These are phyloP conservation scores for Spilogale gracilis DNA, from an alignment of 2,113 vertebrate genomes.

Conservation along the genomic window DNA sequence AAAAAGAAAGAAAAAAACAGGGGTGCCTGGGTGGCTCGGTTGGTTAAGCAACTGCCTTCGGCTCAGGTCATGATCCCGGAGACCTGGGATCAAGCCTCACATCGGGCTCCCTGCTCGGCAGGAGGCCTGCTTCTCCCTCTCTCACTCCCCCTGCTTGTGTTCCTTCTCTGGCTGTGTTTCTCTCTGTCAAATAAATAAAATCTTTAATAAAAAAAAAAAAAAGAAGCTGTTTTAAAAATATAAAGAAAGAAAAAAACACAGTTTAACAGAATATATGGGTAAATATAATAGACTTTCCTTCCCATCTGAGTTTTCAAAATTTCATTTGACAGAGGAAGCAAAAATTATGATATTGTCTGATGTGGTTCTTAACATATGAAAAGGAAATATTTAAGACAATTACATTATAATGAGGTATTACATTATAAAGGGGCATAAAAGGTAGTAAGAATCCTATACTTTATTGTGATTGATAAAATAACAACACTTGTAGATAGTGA, in stretches of 20 bases:
- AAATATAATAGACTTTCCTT: background rate
- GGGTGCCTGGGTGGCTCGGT: too few species aligned
- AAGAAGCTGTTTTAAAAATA: too few species aligned
- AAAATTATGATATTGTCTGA: background rate
- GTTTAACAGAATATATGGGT: background rate
- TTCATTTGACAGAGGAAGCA: background rate
- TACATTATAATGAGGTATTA: background rate
- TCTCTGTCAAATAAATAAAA: too few species aligned
- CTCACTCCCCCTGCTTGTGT: too few species aligned
- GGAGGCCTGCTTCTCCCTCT: too few species aligned
- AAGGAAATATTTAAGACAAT: background rate
- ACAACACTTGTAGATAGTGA: background rate
- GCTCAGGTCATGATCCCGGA: too few species aligned
- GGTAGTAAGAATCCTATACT: background rate
- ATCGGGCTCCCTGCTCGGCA: too few species aligned
- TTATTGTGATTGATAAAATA: background rate
- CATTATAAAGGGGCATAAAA: background rate
- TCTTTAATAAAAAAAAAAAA: too few species aligned
- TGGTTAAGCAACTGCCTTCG: too few species aligned
- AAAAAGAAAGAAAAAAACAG: background rate
- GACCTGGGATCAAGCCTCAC: too few species aligned
- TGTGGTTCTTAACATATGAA: background rate
- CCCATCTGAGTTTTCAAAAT: background rate
- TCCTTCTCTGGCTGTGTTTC: too few species aligned
- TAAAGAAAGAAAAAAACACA: too few species aligned